Conservation (phyloP, 2,888 invertebrate species). For the Thymelicus lineola region DNA sequence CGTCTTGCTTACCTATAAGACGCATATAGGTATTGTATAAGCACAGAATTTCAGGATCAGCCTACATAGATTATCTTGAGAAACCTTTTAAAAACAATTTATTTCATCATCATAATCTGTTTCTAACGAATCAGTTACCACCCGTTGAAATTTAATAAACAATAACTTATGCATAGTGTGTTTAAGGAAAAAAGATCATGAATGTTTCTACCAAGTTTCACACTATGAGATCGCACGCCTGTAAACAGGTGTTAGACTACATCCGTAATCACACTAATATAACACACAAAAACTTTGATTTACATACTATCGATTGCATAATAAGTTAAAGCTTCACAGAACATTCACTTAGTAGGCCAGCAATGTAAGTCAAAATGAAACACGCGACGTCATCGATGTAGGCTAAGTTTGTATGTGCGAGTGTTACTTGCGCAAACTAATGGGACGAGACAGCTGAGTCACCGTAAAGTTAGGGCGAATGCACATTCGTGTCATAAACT, state of each 20-base stretch:
- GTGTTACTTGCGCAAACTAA: constrained; percentile 65
- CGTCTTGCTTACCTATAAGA: too few species aligned
- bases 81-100: too few species aligned
- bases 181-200: constrained; percentile 67
- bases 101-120: too few species aligned
- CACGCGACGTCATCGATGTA: not conserved
- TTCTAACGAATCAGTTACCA: not conserved
- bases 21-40: too few species aligned
- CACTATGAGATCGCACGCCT: constrained; percentile 57
- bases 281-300: constrained; percentile 38
- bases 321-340: not conserved
- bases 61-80: too few species aligned
- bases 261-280: constrained; percentile 63
- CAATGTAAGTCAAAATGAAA: constrained; percentile 44
- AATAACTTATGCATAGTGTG: constrained; percentile 59
- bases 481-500: constrained; percentile 46
- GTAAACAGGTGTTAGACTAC: constrained; percentile 80
- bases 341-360: constrained; percentile 9
- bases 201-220: constrained; percentile 76
- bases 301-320: constrained; percentile 48
- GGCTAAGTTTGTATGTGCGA: constrained; percentile 49
- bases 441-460: constrained; percentile 70
- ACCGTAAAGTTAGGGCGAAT: constrained; percentile 61
- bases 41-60: too few species aligned
- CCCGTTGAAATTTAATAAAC: constrained; percentile 20